A percentile compares a stretch with the other conserved stretches of the same genome.
These are phyloP conservation scores for Zootermopsis nevadensis DNA, from an alignment of 2,888 invertebrate genomes.

Conservation along the genomic window DNA sequence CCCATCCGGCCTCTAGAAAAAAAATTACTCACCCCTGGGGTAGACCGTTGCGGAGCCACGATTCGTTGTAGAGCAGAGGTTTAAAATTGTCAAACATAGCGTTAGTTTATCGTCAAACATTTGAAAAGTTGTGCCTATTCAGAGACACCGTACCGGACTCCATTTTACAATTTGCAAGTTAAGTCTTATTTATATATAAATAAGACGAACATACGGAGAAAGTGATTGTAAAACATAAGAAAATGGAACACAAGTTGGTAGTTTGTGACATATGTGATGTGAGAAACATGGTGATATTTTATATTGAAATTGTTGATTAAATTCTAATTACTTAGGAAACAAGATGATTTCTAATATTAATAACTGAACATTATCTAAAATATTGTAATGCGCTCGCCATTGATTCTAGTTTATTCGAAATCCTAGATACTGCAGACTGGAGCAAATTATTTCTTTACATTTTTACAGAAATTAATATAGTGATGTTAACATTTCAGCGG, in stretches of 20 bases:
- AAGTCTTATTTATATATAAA: not conserved
- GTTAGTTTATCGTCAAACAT: too few species aligned
- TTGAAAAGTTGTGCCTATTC: too few species aligned
- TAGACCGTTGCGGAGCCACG: not conserved
- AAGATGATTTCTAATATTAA: not conserved
- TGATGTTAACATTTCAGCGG: not conserved
- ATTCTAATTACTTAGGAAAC: not conserved
- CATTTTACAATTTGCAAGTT: not conserved
- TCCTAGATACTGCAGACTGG: not conserved
- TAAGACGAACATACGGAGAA: not conserved
- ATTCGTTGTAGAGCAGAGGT: not conserved
- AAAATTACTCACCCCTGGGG: not conserved
- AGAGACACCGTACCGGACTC: too few species aligned
- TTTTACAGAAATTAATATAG: not conserved
- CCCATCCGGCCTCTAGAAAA: not conserved
- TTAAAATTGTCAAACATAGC: not conserved
- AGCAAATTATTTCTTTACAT: not conserved
- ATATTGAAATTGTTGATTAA: conserved; percentile 6
- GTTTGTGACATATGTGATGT: not conserved
- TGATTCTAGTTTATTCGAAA: not conserved
- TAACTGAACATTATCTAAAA: not conserved
- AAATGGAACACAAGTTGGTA: not conserved
- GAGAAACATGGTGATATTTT: conserved; percentile 22
- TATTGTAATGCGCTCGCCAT: not conserved
- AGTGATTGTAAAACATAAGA: not conserved